phyloP scores from a whole-genome alignment of 2,888 invertebrate genomes.

The Thecophora atra region DNA sequence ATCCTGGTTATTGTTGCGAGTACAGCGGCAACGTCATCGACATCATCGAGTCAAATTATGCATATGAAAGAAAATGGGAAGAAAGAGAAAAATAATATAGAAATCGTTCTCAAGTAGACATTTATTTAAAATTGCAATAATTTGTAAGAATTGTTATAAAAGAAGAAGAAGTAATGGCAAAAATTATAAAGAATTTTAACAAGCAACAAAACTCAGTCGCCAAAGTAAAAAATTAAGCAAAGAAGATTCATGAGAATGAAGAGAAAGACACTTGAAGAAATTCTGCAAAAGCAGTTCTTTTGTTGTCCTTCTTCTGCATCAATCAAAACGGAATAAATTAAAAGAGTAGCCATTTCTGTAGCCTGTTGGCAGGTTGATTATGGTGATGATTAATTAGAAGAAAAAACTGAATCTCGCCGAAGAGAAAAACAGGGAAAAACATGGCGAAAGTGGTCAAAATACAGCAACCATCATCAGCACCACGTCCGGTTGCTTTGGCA shows the following conservation, averaged over 20 bases:
- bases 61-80: neutral
- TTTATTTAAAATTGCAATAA: neutral
- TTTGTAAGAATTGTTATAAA: neutral
- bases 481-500: neutral
- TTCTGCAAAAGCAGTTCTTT: neutral
- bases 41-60: neutral
- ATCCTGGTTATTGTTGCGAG: slow-evolving; percentile 53
- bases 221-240: neutral
- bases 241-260: slow-evolving; percentile 1
- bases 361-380: slow-evolving; percentile 15
- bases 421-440: slow-evolving; percentile 6
- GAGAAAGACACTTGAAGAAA: neutral
- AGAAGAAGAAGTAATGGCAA: neutral
- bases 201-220: neutral
- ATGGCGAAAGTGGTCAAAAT: neutral
- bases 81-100: neutral
- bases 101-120: too few species aligned
- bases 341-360: neutral
- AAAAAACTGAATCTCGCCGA: neutral
- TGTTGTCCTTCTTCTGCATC: neutral
- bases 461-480: neutral
- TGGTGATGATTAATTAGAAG: slow-evolving; percentile 40
- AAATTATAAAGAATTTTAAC: neutral
- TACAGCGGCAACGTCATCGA: neutral
- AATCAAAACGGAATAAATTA: neutral